Evolutionary conservation across 2,113 vertebrate species (phyloP), one percentile per base, ranked within the genome.

Genomic region (Channa argus): DNA sequence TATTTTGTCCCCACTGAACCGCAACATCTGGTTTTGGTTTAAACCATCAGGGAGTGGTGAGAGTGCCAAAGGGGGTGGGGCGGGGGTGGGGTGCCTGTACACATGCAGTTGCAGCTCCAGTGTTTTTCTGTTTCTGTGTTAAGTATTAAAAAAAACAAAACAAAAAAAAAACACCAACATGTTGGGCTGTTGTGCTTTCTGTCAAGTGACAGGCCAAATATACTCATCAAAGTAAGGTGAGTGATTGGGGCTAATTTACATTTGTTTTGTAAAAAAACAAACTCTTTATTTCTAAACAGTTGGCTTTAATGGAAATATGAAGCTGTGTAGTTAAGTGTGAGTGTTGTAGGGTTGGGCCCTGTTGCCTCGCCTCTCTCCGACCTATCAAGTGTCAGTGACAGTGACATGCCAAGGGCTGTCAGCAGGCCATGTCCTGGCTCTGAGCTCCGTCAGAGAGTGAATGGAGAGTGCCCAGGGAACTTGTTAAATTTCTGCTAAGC

Each of bases 1-100:
- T 92, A 92, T 93, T 88, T 91, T 71, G 88, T 92, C 83, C 86
- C 54, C 68, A 24, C 87, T 90, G 79, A 93, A 93, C 89, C 86
- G 66, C 85, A 92, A 94, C 92, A 95, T 95, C 92, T 92, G 92
- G 86, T 90, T 93, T 85, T 80, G 68, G 78, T 84, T 92, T 91
- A 80, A 91, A 79, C 89, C 67, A 63, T 84, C 62, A 44, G 69
- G 86, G 86, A 86, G 78, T 83, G 85, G 84, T 68, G 78, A 89
- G 74, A 71, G 85, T 71, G 78, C 47, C 61, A 68, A 72, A 24
- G 24, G 24, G 79, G 76, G 65, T 24, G 65, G 77, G 82, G 73
- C 88, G 84, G 24, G 79, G 76, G 65, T 24, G 65, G 77, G 82
- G 73, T 89, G 84, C 77, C 77, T 55, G 39, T 88, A 80, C 83